Evolutionary conservation across 2,888 invertebrate species (phyloP).

Genomic region (Crossocerus cetratus): DNA sequence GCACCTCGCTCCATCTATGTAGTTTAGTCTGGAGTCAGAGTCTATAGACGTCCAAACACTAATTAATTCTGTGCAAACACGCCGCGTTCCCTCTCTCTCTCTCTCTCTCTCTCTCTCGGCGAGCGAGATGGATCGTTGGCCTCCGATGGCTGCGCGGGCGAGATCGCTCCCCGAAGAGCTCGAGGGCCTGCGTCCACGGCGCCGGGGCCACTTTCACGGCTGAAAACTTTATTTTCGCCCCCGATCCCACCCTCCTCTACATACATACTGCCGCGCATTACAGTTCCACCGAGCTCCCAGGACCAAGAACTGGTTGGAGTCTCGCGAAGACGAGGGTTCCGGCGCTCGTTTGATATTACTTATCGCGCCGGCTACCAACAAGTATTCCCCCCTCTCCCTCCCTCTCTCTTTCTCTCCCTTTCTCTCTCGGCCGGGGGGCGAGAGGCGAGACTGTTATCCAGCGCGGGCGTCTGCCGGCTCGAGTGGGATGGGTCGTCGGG

Average conservation of each 20-base stretch:
- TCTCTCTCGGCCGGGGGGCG: no score
- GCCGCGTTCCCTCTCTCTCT: slow-evolving; percentile 26
- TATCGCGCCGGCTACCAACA: no score
- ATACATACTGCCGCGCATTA: no score
- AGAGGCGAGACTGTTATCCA: no score
- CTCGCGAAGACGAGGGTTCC: no score
- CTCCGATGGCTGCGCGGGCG: slow-evolving; percentile 43
- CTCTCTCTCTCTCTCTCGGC: slow-evolving; percentile 30
- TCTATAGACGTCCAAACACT: slow-evolving; percentile 69
- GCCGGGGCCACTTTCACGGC: slow-evolving; percentile 30
- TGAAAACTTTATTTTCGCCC: neutral
- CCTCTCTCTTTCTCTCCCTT: no score
- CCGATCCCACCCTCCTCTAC: neutral
- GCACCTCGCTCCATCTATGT: slow-evolving; percentile 56
- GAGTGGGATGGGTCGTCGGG: no score
- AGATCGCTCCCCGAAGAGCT: slow-evolving; percentile 37
- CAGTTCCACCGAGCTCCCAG: no score
- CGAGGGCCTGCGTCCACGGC: slow-evolving; percentile 29
- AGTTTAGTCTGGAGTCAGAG: slow-evolving; percentile 65
- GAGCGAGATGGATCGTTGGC: slow-evolving; percentile 43
- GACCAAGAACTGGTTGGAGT: no score
- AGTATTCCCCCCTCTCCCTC: no score
- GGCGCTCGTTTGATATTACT: no score
- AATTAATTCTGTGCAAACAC: slow-evolving; percentile 73
- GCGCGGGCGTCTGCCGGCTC: no score